A percentile compares a stretch with the other conserved stretches of the same genome.
Conservation (phyloP, 1,140 invertebrate species). For the Helicoverpa zea region DNA sequence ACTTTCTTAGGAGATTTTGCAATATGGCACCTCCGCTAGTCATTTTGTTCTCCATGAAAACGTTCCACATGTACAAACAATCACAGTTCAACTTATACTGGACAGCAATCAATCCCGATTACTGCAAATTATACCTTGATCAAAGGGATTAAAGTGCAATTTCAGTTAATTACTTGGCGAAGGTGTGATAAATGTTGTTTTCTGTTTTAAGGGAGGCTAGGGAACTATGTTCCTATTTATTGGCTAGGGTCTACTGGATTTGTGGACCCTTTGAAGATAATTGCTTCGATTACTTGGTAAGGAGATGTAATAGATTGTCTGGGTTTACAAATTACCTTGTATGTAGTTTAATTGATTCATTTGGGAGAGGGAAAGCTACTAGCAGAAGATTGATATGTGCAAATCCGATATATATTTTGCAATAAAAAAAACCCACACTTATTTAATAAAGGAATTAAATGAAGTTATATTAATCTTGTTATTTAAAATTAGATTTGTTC, state of each 20-base stretch:
- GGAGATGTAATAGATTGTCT: slow-evolving; percentile 12
- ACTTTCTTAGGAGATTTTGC: too few species aligned
- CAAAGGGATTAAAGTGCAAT: slow-evolving; percentile 65
- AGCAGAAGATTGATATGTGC: too few species aligned
- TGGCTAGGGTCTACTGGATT: slow-evolving; percentile 10
- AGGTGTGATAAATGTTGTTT: slow-evolving; percentile 10
- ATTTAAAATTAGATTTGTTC: too few species aligned
- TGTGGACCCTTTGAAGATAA: slow-evolving; percentile 18
- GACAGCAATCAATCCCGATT: slow-evolving; percentile 45
- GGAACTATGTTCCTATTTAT: slow-evolving; percentile 27
- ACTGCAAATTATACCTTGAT: slow-evolving; percentile 25
- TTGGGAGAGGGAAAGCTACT: background rate
- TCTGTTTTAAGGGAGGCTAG: slow-evolving; percentile 10
- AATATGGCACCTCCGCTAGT: too few species aligned
- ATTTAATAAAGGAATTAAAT: too few species aligned
- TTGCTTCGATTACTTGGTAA: background rate
- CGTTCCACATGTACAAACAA: slow-evolving; percentile 23
- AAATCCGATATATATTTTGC: too few species aligned
- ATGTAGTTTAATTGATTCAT: background rate
- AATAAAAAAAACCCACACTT: too few species aligned
- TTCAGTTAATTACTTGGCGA: slow-evolving; percentile 63
- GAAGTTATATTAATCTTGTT: too few species aligned
- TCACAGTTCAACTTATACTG: slow-evolving; percentile 64
- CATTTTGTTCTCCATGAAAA: slow-evolving; percentile 14
- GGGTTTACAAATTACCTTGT: background rate